Conservation (phyloP, 2,113 vertebrate species). For the Eclectus roratus region DNA sequence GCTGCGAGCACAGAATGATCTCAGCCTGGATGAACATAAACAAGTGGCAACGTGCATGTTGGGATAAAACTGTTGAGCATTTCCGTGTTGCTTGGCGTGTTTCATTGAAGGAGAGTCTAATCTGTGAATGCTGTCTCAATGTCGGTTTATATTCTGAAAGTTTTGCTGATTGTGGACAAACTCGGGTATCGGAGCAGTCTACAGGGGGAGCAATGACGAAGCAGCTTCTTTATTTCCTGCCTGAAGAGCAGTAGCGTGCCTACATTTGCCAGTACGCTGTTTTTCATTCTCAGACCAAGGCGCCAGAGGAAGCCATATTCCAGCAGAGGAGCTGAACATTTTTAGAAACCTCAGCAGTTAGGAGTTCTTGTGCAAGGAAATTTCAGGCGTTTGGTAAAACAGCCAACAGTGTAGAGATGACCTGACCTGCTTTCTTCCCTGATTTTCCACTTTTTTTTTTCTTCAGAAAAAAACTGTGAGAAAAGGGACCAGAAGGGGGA, state of each 20-base stretch:
- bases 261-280: background rate
- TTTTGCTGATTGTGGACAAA: background rate
- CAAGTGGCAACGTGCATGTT: accelerated
- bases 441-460: background rate
- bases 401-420: background rate
- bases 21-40: background rate
- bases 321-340: background rate
- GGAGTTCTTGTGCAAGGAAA: background rate
- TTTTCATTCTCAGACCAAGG: background rate
- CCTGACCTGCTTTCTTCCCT: background rate
- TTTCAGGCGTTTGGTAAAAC: background rate
- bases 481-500: background rate
- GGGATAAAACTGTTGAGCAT: background rate
- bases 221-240: slow-evolving; percentile 11
- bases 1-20: background rate
- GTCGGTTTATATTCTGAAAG: background rate
- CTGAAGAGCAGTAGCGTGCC: background rate
- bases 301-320: slow-evolving; percentile 34
- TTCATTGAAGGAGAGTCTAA: background rate
- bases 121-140: background rate
- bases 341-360: background rate
- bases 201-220: slow-evolving; percentile 23
- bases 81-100: background rate
- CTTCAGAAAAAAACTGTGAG: background rate
- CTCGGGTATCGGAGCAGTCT: background rate